Evolutionary conservation across 2,888 invertebrate species (phyloP).

Genomic region (Elegia similella): DNA sequence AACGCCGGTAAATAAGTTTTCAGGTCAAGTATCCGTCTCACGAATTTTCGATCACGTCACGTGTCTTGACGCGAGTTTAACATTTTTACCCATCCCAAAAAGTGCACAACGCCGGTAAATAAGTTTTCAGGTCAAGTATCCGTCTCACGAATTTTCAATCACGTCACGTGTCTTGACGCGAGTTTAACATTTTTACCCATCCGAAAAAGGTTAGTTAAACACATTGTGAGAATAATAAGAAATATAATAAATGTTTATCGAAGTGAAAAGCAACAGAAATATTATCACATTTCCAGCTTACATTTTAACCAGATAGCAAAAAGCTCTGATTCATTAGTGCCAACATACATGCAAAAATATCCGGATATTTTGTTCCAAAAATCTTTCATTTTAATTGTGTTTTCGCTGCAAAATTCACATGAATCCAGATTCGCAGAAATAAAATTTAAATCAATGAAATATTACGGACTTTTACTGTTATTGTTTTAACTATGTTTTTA

Average conservation of each 20-base stretch:
- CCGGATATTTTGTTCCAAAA: neutral
- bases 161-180: no score
- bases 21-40: no score
- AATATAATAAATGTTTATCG: neutral
- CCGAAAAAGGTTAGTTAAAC: no score
- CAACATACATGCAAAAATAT: slow-evolving; percentile 2
- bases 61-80: no score
- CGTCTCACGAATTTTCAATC: no score
- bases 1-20: no score
- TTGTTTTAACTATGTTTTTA: neutral
- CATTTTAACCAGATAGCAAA: neutral
- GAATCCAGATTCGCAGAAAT: neutral
- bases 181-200: no score
- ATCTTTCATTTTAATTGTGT: neutral
- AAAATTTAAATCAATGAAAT: neutral
- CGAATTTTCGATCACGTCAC: no score
- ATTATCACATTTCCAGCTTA: neutral
- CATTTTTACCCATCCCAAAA: no score
- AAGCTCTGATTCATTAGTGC: slow-evolving; percentile 5
- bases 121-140: no score
- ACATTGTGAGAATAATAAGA: no score
- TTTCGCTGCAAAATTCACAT: neutral
- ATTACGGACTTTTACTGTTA: neutral
- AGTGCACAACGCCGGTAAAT: no score
- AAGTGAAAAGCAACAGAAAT: neutral